Percentiles rank a stretch among this genome's conserved stretches.
Evolutionary conservation across 1,140 invertebrate genomes (phyloP).

Genomic region (Venturia canescens): DNA sequence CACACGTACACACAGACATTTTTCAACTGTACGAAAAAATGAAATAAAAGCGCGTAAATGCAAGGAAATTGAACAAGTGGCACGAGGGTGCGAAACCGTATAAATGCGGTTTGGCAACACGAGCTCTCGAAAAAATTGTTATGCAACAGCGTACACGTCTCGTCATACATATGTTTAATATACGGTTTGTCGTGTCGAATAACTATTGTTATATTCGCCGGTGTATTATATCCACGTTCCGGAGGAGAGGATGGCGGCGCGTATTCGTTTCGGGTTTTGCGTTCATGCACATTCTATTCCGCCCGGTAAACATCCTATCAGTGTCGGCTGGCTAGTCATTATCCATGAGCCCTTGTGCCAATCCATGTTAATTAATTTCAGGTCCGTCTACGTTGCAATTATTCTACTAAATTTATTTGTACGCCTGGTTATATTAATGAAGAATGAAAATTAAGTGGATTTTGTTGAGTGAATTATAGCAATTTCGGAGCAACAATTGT

Average conservation of each 20-base stretch:
- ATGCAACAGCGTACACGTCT: not conserved
- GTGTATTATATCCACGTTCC: not conserved
- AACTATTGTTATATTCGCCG: not conserved
- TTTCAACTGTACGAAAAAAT: no score
- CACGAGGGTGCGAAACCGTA: constrained; percentile 2
- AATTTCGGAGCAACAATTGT: no score
- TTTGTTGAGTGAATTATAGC: no score
- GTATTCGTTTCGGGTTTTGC: constrained; percentile 25
- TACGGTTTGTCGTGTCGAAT: not conserved
- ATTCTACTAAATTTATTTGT: constrained; percentile 10
- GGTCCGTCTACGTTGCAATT: constrained; percentile 37
- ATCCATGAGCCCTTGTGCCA: constrained; percentile 28
- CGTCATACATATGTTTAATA: not conserved
- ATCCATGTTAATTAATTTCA: constrained; percentile 42
- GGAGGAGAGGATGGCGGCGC: not conserved
- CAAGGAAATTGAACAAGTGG: constrained; percentile 34
- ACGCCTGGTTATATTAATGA: not conserved
- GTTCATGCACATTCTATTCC: constrained; percentile 25
- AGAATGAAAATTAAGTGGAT: no score
- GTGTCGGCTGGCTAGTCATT: constrained; percentile 15
- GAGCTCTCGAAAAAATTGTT: not conserved
- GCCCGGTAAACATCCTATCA: constrained; percentile 41
- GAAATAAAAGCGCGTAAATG: constrained; percentile 7
- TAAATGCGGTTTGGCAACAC: constrained; percentile 9
- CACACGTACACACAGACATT: no score